Evolutionary conservation across 1,140 invertebrate species (phyloP).

Genomic region (Pogonus chalceus): DNA sequence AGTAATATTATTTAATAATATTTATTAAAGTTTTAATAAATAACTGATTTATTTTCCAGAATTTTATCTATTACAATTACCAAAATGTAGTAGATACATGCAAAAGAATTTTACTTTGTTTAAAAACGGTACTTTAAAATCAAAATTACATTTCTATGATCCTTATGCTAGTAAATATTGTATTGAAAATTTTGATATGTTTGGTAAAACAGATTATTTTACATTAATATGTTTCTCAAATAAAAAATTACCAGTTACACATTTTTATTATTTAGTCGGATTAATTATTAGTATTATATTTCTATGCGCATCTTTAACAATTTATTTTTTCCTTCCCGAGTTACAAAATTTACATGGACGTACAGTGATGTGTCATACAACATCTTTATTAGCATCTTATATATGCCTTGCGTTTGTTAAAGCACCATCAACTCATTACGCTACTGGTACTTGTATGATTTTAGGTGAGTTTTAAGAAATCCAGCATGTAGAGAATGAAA

Average conservation of each 20-base stretch:
- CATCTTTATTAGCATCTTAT: background rate
- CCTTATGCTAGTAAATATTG: background rate
- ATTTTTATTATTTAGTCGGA: background rate
- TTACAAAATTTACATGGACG: background rate
- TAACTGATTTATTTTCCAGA: background rate
- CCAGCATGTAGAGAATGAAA: no score
- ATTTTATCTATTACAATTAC: background rate
- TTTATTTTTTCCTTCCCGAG: background rate
- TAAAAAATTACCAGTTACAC: background rate
- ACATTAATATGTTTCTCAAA: background rate
- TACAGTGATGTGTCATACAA: background rate
- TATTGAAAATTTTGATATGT: background rate
- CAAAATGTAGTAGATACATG: background rate
- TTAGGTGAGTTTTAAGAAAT: no score
- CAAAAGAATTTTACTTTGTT: background rate
- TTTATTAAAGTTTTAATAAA: background rate
- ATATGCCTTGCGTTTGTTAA: background rate
- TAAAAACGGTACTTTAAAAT: background rate
- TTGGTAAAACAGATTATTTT: background rate
- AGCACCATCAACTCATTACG: no score
- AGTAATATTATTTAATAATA: background rate
- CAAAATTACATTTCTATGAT: background rate
- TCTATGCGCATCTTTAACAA: background rate
- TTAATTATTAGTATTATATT: background rate
- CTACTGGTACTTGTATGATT: no score